Evolutionary conservation across 2,113 vertebrate species (phyloP).

Genomic region (Phoxinus phoxinus): DNA sequence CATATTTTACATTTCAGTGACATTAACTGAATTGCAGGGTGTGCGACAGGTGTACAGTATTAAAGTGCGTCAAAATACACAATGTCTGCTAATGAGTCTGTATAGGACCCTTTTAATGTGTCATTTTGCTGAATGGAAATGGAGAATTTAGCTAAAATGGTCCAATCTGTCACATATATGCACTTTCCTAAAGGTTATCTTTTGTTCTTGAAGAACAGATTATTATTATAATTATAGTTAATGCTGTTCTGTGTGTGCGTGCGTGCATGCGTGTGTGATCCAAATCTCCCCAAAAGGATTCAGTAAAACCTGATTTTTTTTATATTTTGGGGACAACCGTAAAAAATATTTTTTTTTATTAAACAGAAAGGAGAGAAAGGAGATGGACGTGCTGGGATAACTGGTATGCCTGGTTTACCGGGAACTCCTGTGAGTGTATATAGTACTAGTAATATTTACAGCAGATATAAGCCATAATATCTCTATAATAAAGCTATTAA

Average conservation of each 20-base stretch:
- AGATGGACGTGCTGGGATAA: slow-evolving; percentile 76
- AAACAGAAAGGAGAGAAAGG: slow-evolving; percentile 76
- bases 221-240: slow-evolving; percentile 10
- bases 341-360: background rate
- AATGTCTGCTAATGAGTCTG: slow-evolving; percentile 47
- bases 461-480: background rate
- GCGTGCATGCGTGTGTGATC: background rate
- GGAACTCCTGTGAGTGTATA: slow-evolving; percentile 78
- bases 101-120: background rate
- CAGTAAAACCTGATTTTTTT: no score
- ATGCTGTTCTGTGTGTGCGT: background rate
- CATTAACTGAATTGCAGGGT: slow-evolving; percentile 26
- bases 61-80: slow-evolving; percentile 14
- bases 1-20: slow-evolving; percentile 10
- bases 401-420: slow-evolving; percentile 79
- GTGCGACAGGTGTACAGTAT: background rate
- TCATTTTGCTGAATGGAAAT: background rate
- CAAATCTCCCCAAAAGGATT: no score
- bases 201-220: background rate
- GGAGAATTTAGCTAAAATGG: background rate
- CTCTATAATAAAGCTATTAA: background rate
- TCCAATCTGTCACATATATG: background rate
- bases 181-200: slow-evolving; percentile 2
- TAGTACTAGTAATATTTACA: background rate
- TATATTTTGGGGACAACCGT: no score